These are phyloP conservation scores for Mustela nigripes DNA, from an alignment of 2,113 vertebrate species.

Conservation along the genomic window DNA sequence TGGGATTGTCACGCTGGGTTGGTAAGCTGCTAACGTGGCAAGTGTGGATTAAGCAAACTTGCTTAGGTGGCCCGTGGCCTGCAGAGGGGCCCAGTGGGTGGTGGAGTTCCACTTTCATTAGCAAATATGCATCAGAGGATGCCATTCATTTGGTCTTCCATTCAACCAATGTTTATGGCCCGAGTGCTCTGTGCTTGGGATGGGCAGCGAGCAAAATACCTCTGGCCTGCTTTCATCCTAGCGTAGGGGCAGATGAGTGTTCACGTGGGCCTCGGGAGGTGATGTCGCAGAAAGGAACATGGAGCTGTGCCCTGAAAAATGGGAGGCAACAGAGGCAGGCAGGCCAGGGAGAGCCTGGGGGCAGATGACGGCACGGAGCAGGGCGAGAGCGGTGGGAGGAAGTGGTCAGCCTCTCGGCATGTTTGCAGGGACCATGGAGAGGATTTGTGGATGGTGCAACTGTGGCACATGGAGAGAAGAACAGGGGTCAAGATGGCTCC, in stretches of 20 bases:
- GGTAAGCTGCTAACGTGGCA: background rate
- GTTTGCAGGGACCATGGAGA: background rate
- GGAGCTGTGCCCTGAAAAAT: background rate
- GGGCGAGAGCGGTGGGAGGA: background rate
- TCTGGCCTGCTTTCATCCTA: background rate
- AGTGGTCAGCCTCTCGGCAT: too few species aligned
- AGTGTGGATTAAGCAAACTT: background rate
- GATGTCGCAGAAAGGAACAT: background rate
- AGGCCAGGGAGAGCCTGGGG: background rate
- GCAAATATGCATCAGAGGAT: background rate
- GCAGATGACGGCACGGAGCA: background rate
- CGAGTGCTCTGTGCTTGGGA: background rate
- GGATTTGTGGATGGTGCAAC: background rate
- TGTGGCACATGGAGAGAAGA: background rate
- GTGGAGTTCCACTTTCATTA: background rate
- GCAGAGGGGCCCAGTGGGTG: background rate
- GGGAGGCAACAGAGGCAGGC: background rate
- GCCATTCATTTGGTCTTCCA: background rate
- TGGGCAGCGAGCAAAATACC: background rate
- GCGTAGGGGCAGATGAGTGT: background rate
- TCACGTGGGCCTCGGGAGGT: background rate
- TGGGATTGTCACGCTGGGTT: background rate
- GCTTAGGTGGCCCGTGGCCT: background rate
- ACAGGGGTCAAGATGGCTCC: background rate
- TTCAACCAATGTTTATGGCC: background rate